Conservation (phyloP, 37 sponge, comb jelly and placozoan species). For the Bolinopsis microptera region DNA sequence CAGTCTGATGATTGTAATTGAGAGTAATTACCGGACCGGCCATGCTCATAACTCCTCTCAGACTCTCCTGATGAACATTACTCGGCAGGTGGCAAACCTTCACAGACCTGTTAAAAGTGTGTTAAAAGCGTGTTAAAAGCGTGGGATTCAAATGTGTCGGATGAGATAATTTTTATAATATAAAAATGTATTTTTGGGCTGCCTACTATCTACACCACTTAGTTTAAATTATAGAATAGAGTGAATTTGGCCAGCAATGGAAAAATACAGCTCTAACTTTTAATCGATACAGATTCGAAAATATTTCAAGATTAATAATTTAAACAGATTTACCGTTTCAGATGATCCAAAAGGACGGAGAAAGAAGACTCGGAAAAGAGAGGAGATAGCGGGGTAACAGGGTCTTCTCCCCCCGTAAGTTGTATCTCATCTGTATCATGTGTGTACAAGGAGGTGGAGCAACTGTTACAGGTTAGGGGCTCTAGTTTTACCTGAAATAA, state of each 20-base stretch:
- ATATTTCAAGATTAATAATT: too few relatives aligned
- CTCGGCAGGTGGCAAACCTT: background rate
- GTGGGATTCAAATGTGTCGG: too few relatives aligned
- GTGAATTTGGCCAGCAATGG: too few relatives aligned
- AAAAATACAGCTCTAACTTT: too few relatives aligned
- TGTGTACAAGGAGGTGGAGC: background rate
- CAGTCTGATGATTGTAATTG: background rate
- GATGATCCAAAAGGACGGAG: background rate
- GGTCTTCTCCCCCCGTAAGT: background rate
- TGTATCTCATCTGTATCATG: constrained; percentile 19
- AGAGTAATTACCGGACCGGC: constrained; percentile 35
- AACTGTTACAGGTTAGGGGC: background rate
- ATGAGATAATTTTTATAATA: too few relatives aligned
- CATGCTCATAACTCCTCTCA: background rate
- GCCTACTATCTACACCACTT: too few relatives aligned
- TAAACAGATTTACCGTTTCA: background rate
- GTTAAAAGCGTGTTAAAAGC: background rate
- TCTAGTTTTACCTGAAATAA: constrained; percentile 12
- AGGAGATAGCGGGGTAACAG: background rate
- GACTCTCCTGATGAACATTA: constrained; percentile 35
- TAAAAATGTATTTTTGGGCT: too few relatives aligned
- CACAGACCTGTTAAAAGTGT: background rate
- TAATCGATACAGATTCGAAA: too few relatives aligned
- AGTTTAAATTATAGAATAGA: too few relatives aligned
- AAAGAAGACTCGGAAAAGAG: background rate